These are phyloP conservation scores for Apocheima hispidaria DNA, from an alignment of 2,888 invertebrate genomes.

Conservation along the genomic window DNA sequence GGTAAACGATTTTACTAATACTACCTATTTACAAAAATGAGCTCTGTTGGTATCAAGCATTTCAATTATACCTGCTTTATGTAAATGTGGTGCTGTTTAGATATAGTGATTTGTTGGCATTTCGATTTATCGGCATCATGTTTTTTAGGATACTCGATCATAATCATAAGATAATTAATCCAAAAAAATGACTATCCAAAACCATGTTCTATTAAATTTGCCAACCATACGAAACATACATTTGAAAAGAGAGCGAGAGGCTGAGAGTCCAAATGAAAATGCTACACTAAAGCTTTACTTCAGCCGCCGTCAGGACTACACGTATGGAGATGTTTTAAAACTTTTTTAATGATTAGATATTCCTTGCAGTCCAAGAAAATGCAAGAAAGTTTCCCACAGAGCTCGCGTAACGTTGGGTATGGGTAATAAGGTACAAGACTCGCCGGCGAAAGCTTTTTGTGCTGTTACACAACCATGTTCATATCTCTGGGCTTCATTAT, in stretches of 20 bases:
- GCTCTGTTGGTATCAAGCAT: too few species aligned
- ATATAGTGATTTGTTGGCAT: too few species aligned
- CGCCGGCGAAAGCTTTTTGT: slow-evolving; percentile 59
- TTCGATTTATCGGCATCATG: too few species aligned
- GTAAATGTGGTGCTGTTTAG: too few species aligned
- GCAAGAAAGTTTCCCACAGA: slow-evolving; percentile 67
- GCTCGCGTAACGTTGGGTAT: slow-evolving; percentile 53
- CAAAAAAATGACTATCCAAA: too few species aligned
- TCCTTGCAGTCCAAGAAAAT: slow-evolving; percentile 54
- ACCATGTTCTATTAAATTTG: too few species aligned
- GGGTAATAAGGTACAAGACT: slow-evolving; percentile 71
- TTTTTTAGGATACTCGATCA: too few species aligned
- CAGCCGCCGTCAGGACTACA: slow-evolving; percentile 58
- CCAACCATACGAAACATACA: too few species aligned
- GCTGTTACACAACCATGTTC: slow-evolving; percentile 47
- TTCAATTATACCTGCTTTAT: too few species aligned
- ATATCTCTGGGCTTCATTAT: slow-evolving; percentile 29
- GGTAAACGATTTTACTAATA: too few species aligned
- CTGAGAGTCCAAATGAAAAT: slow-evolving; percentile 14
- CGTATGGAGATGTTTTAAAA: slow-evolving; percentile 55
- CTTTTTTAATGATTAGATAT: slow-evolving; percentile 52
- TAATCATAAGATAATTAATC: too few species aligned
- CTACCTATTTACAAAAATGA: too few species aligned
- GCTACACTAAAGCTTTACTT: slow-evolving; percentile 45
- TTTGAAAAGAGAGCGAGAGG: neutral